A percentile compares a stretch with the other conserved stretches of the same genome.
These are phyloP conservation scores for Actinia equina DNA, from an alignment of 64 coral and sea anemone genomes.

Conservation along the genomic window DNA sequence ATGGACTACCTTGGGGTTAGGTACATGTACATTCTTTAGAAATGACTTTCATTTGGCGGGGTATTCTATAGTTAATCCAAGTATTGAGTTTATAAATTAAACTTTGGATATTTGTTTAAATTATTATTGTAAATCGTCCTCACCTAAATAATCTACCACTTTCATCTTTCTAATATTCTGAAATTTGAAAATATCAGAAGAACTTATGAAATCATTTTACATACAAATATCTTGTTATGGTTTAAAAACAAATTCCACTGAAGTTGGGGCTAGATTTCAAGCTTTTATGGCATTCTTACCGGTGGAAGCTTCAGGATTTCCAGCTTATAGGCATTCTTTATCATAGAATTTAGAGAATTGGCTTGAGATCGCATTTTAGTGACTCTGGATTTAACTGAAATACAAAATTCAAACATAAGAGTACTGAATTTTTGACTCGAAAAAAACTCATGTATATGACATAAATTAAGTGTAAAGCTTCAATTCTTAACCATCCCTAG, in stretches of 20 bases:
- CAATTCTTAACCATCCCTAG: neutral
- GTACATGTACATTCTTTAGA: too few relatives aligned
- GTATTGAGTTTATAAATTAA: too few relatives aligned
- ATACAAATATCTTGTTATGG: neutral
- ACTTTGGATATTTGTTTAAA: neutral
- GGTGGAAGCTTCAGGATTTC: conserved; percentile 65
- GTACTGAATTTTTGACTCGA: too few relatives aligned
- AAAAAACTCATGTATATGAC: too few relatives aligned
- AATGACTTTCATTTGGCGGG: too few relatives aligned
- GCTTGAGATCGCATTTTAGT: conserved; percentile 47
- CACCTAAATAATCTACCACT: conserved; percentile 40
- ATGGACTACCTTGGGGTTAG: too few relatives aligned
- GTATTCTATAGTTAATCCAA: too few relatives aligned
- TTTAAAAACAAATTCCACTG: too few relatives aligned
- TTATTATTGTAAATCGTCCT: neutral
- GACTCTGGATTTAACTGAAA: conserved; percentile 48
- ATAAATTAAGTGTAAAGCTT: too few relatives aligned
- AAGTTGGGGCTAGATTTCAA: too few relatives aligned
- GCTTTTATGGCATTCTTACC: conserved; percentile 20
- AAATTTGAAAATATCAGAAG: neutral
- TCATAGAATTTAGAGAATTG: conserved; percentile 53
- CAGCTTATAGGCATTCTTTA: conserved; percentile 52
- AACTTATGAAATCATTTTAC: neutral
- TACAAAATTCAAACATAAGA: neutral
- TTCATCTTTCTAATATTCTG: conserved; percentile 59